phyloP scores from a whole-genome alignment of 1,140 invertebrate genomes.

The Penaeus japonicus region DNA sequence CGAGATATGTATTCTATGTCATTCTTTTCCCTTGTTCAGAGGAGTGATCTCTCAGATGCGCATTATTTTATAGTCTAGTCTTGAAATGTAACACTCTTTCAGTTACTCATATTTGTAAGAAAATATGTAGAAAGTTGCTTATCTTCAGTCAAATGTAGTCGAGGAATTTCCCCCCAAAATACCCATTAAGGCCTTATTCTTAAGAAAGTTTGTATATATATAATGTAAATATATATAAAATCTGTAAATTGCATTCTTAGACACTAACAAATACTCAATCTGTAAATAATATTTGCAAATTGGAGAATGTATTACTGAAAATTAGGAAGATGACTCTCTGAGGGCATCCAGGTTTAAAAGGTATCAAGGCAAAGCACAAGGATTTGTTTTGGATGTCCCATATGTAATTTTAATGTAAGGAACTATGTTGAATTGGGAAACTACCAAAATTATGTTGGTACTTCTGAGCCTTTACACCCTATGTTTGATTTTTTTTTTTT shows the following conservation, averaged over 20 bases:
- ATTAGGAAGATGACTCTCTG: too few species aligned
- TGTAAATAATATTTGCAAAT: slow-evolving; percentile 2
- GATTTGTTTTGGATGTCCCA: too few species aligned
- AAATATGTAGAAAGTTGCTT: neutral
- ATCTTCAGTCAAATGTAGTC: slow-evolving; percentile 1
- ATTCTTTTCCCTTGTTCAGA: neutral
- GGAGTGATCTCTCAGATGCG: neutral
- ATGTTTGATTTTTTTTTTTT: neutral
- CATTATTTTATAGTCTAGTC: slow-evolving; percentile 16
- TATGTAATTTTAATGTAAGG: too few species aligned
- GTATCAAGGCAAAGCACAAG: too few species aligned
- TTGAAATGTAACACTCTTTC: slow-evolving; percentile 9
- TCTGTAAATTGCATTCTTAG: neutral
- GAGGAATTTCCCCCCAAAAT: neutral
- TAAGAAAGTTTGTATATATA: slow-evolving; percentile 8
- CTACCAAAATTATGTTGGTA: too few species aligned
- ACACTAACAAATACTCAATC: slow-evolving; percentile 10
- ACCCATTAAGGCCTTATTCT: slow-evolving; percentile 20
- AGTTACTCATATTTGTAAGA: too few species aligned
- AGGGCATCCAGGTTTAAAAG: too few species aligned
- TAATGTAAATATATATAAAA: slow-evolving; percentile 1
- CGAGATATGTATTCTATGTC: neutral
- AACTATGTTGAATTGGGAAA: too few species aligned
- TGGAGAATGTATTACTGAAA: too few species aligned
- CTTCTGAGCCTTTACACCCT: neutral